These are phyloP conservation scores for Ceriagrion tenellum DNA, from an alignment of 2,888 invertebrate genomes.

Conservation along the genomic window DNA sequence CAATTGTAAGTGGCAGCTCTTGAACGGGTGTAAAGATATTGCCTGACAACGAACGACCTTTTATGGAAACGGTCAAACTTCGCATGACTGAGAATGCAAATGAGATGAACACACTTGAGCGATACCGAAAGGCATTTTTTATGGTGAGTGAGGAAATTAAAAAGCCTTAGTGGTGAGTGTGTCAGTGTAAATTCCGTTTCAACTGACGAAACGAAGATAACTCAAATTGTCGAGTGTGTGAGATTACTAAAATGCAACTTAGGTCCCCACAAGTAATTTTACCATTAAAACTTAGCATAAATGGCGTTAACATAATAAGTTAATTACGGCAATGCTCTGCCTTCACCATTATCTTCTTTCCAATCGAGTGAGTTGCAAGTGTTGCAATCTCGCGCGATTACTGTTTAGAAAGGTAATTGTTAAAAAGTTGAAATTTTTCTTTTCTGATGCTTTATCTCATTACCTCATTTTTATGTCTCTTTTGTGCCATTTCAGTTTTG, in stretches of 20 bases:
- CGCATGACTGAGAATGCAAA: constrained; percentile 59
- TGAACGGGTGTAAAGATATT: constrained; percentile 31
- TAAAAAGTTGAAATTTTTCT: too few species aligned
- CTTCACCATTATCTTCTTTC: not conserved
- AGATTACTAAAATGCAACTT: not conserved
- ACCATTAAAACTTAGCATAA: not conserved
- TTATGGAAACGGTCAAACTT: constrained; percentile 13
- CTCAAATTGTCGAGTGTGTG: constrained; percentile 16
- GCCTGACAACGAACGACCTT: constrained; percentile 52
- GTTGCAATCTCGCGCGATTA: too few species aligned
- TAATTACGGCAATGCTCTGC: not conserved
- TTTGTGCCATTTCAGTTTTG: not conserved
- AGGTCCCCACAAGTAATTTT: constrained; percentile 13
- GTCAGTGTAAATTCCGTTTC: not conserved
- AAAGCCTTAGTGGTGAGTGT: not conserved
- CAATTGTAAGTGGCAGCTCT: not conserved
- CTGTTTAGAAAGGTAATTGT: too few species aligned
- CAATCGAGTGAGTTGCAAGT: too few species aligned
- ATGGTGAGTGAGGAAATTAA: constrained; percentile 22
- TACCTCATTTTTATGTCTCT: too few species aligned
- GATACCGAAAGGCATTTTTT: constrained; percentile 21
- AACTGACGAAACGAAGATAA: not conserved
- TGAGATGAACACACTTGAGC: constrained; percentile 34
- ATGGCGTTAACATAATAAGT: not conserved
- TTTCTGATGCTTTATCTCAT: too few species aligned